Percentiles rank a stretch among this genome's conserved stretches.
These are phyloP conservation scores for Galerucella calmariensis DNA, from an alignment of 2,888 invertebrate species.

Conservation along the genomic window DNA sequence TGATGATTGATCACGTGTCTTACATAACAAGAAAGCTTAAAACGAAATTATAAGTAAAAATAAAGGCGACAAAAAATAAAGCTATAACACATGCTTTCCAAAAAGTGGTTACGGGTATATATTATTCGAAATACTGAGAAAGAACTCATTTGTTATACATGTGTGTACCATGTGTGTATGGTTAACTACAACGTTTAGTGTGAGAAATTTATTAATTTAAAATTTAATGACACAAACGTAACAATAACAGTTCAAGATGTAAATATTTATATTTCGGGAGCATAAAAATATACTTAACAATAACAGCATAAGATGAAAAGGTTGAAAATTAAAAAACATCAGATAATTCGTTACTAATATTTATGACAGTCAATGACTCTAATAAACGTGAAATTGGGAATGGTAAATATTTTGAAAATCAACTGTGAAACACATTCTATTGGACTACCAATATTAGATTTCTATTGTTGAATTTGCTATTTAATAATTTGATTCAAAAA, in stretches of 20 bases:
- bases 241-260: background rate
- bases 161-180: slow-evolving; percentile 9
- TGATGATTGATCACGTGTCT: background rate
- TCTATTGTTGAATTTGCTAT: no score
- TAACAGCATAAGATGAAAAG: no score
- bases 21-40: background rate
- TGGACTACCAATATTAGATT: no score
- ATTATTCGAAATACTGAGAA: slow-evolving; percentile 19
- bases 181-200: slow-evolving; percentile 12
- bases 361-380: no score
- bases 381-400: no score
- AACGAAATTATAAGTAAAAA: slow-evolving; percentile 7
- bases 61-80: slow-evolving; percentile 9
- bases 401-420: no score
- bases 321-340: no score
- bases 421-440: no score
- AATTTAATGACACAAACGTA: slow-evolving; percentile 13
- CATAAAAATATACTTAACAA: background rate
- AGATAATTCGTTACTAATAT: no score
- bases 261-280: slow-evolving; percentile 8
- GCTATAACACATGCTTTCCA: slow-evolving; percentile 20
- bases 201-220: slow-evolving; percentile 26
- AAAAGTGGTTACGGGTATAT: slow-evolving; percentile 22
- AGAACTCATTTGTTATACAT: slow-evolving; percentile 19
- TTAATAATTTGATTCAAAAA: no score